Conservation (phyloP, 2,888 invertebrate genomes). For the Neuroscelio doddi region DNA sequence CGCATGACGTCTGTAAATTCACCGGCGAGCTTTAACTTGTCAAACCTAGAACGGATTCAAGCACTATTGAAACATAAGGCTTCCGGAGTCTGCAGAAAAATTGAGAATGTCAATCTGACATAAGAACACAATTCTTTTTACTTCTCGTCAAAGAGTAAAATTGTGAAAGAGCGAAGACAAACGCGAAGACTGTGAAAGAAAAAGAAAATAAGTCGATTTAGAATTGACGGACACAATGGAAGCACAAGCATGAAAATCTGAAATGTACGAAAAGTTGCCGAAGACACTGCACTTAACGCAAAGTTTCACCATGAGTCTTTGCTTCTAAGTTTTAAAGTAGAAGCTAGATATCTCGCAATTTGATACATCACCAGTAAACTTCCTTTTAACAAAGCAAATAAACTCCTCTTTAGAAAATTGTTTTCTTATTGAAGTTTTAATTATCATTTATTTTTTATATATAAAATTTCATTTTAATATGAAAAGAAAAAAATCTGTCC, state of each 20-base stretch:
- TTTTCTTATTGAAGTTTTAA: too few relatives aligned
- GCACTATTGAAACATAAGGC: too few relatives aligned
- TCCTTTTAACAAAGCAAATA: neutral
- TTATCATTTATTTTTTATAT: too few relatives aligned
- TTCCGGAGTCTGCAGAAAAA: neutral
- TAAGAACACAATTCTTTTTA: neutral
- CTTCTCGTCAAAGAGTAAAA: neutral
- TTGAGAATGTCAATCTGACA: neutral
- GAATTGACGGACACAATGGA: neutral
- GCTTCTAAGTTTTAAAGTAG: neutral
- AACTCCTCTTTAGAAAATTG: neutral
- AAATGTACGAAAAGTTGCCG: neutral
- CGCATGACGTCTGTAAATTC: too few relatives aligned
- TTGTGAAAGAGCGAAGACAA: neutral
- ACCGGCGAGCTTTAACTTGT: too few relatives aligned
- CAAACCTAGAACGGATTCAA: too few relatives aligned
- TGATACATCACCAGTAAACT: neutral
- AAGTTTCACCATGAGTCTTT: neutral
- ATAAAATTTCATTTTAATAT: too few relatives aligned
- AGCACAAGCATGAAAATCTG: neutral
- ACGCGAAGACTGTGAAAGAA: neutral
- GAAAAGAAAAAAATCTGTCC: too few relatives aligned
- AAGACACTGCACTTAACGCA: constrained; percentile 5
- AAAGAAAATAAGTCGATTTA: neutral
- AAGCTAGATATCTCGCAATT: neutral